Conservation (phyloP, 2,888 invertebrate genomes). For the Physocephala rufipes region DNA sequence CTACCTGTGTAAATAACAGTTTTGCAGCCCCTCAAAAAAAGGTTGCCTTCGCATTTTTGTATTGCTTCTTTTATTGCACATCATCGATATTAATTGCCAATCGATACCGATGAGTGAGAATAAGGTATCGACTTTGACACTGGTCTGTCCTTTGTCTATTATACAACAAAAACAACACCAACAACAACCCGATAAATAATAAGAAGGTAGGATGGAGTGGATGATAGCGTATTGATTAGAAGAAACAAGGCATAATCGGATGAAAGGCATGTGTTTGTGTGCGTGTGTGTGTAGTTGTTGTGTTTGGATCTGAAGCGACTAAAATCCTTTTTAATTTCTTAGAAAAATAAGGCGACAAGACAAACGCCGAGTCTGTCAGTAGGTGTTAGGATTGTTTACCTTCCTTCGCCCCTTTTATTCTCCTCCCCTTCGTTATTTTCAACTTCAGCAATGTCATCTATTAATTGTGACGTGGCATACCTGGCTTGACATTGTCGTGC, state of each 20-base stretch:
- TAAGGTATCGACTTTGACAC: conserved; percentile 28
- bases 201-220: no score
- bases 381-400: not conserved
- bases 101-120: conserved; percentile 25
- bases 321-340: no score
- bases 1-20: not conserved
- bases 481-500: no score
- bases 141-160: not conserved
- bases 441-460: conserved; percentile 22
- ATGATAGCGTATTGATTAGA: no score
- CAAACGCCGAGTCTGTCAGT: not conserved
- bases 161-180: no score
- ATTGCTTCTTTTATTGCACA: conserved; percentile 7
- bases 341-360: no score
- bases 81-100: conserved; percentile 33
- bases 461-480: not conserved
- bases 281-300: no score
- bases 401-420: not conserved
- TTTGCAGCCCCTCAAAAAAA: conserved; percentile 20
- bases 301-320: no score
- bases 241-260: no score
- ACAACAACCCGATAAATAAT: no score
- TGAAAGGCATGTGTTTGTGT: no score
- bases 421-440: not conserved
- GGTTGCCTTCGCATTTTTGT: conserved; percentile 1